Percentiles rank a stretch among this genome's conserved stretches.
These are phyloP conservation scores for Microtus richardsoni DNA, from an alignment of 2,113 vertebrate genomes.

Conservation along the genomic window DNA sequence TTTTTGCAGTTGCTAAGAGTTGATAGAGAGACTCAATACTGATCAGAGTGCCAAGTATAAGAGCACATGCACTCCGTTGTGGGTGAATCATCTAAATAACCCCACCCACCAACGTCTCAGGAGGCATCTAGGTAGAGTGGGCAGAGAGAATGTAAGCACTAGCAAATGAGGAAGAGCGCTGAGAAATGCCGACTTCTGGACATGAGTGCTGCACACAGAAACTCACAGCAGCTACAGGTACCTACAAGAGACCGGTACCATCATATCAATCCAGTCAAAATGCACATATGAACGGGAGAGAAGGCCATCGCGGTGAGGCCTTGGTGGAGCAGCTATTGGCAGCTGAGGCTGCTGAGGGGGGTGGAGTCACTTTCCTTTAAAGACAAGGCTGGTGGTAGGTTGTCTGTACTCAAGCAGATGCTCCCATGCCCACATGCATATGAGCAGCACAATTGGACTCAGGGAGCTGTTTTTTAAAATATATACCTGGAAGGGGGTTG, in stretches of 20 bases:
- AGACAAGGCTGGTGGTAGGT: neutral
- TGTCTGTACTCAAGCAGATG: neutral
- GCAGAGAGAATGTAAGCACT: neutral
- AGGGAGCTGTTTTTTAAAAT: neutral
- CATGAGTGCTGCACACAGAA: neutral
- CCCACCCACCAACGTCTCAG: neutral
- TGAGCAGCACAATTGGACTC: neutral
- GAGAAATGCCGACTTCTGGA: neutral
- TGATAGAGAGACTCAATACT: neutral
- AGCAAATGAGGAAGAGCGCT: neutral
- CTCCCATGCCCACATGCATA: neutral
- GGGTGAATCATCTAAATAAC: neutral
- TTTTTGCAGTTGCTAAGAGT: neutral
- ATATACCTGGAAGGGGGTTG: neutral
- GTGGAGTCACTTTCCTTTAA: neutral
- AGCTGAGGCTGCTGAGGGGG: neutral
- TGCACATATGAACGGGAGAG: neutral
- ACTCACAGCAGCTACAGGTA: neutral
- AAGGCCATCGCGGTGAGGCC: neutral
- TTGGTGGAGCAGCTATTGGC: neutral
- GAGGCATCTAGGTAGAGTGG: neutral
- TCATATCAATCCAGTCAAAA: neutral
- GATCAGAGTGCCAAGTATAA: neutral
- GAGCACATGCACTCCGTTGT: neutral
- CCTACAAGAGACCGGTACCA: neutral